Base-by-base conservation (phyloP, 2,797 vertebrate genomes). In the Rhincodon typus region DNA sequence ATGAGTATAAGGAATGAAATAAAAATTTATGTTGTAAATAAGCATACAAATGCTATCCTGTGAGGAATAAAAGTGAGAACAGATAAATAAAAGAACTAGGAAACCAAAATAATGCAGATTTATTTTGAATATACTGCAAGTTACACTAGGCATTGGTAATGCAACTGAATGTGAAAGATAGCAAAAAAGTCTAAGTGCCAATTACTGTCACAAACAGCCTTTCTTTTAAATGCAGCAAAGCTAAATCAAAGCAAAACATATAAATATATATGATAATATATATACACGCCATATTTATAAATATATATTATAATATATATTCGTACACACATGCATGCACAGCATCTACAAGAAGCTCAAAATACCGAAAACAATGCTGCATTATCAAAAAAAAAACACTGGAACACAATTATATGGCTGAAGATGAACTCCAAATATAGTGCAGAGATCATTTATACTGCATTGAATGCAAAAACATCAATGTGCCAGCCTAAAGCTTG, bases 111-210 rank as follows among this genome's bases (percentile, higher is more conserved):
- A 95, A 95, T 77, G 94, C 94, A 74, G 94, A 95, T 95, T 95
- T 98, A 98, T 99, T 97, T 98, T 98, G 98, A 99, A 98, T 99
- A 99, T 98, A 99, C 98, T 99, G 98, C 98, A 98, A 98, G 98
- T 99, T 99, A 99, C 99, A 99, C 99, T 99, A 99, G 99, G 98
- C 99, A 99, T 98, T 98, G 99, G 99, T 98, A 99, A 99, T 98
- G 98, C 98, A 99, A 99, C 98, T 97, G 98, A 99, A 99, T 98
- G 98, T 97, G 98, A 98, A 97, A 98, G 97, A 97, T 97, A 97
- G 98, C 97, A 97, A 94, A 77, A 69, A 95, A 57, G 1, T 95
- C 70, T 95, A 95, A 95, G 94, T 99, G 99, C 98, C 99, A 99
- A 98, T 99, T 99, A 99, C 98, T 98, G 98, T 99, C 98, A 99